A percentile compares a stretch with the other conserved stretches of the same genome.
Evolutionary conservation across 2,888 invertebrate genomes (phyloP).

Genomic region (Dynastes tityus): DNA sequence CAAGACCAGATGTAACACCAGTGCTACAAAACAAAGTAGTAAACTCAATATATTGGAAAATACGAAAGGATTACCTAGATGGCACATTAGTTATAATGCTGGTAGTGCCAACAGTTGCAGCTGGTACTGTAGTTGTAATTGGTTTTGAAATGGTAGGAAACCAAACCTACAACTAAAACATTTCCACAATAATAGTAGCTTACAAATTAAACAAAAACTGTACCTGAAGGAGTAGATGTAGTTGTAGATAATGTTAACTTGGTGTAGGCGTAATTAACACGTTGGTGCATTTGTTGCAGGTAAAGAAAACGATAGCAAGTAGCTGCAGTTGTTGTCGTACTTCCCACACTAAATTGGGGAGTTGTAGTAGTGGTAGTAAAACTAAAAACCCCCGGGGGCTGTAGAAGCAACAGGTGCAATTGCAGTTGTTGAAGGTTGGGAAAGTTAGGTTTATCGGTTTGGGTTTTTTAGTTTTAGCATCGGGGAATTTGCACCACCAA

Average conservation of each 20-base stretch:
- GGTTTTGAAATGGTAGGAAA: constrained; percentile 12
- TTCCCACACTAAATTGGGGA: constrained; percentile 55
- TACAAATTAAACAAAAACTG: neutral
- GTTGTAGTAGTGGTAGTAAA: constrained; percentile 49
- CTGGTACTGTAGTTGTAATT: neutral
- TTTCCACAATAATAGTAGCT: neutral
- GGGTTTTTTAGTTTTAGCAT: constrained; percentile 55
- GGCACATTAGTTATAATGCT: constrained; percentile 41
- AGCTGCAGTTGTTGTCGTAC: constrained; percentile 44
- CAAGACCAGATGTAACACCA: constrained; percentile 61
- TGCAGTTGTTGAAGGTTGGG: constrained; percentile 28
- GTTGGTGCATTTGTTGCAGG: constrained; percentile 42
- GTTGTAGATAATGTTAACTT: constrained; percentile 53
- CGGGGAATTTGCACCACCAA: constrained; percentile 46
- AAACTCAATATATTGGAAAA: constrained; percentile 2
- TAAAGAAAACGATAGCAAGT: constrained; percentile 42
- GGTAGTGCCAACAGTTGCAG: constrained; percentile 8
- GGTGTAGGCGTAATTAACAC: constrained; percentile 31
- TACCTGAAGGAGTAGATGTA: constrained; percentile 54
- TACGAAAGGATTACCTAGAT: constrained; percentile 34
- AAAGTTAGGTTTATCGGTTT: constrained; percentile 45
- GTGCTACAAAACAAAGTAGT: constrained; percentile 23
- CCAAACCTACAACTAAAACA: constrained; percentile 7
- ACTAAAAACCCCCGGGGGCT: constrained; percentile 41
- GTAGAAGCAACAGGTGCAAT: constrained; percentile 33